Base-by-base conservation (phyloP, 2,113 vertebrate species). In the Cranoglanis bouderius region DNA sequence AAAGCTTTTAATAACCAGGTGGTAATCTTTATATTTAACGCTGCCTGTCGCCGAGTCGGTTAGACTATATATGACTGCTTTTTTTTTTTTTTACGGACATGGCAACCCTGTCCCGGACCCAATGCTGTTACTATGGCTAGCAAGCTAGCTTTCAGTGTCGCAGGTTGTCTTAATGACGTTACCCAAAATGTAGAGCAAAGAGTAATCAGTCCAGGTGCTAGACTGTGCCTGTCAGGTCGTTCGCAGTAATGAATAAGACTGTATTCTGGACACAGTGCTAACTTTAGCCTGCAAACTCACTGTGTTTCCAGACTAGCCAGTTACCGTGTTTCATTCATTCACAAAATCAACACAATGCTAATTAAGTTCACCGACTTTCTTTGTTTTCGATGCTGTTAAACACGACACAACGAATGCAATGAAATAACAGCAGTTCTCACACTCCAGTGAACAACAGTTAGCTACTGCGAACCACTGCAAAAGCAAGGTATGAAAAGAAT, bases 251-350 rank as follows among this genome's bases (percentile, higher is more conserved):
- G 24, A 32, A 55, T 10, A 19, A 43, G 9, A 81, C 21, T 1
- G 57, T 13, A 7, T 61, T 61, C 9, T 40, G 19, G 13, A 83
- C 81, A 83, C 12, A 43, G 53, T 6, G 21, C 53, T 38, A 14
- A 38, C 10, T 38, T 57, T 57, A 81, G n/a, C 29, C 78, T 19
- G 12, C 18, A 19, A 21, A 18, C 51, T 38, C 32, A 10, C 1
- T 32, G 46, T 35, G 14, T 53, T 32, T 81, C 2, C 35, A 61
- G 49, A 49, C 49, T 26, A 81, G 18, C 5, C 32, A 72, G 13
- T 4, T 61, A n/a, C 14, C 35, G 8, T 4, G 55, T 81, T 51
- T 87, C 86, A 87, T 87, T 87, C 57, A 84, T 49, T 82, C 78
- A 32, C 4, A 51, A 16, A 35, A 29, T 32, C 40, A 49, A 1